Base-by-base conservation (phyloP, 2,888 invertebrate genomes). In the Osmoderma eremita region DNA sequence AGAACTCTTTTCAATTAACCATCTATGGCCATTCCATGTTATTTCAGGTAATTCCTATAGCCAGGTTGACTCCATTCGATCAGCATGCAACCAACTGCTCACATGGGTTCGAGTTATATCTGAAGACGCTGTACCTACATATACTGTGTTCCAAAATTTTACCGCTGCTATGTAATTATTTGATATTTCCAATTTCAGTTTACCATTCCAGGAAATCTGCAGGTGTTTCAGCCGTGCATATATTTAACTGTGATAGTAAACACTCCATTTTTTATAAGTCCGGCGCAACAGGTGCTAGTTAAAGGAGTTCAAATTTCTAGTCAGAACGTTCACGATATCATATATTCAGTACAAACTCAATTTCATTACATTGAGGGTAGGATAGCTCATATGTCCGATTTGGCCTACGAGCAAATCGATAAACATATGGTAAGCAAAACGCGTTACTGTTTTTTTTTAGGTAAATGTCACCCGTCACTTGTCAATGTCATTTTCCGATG, bases 221-320 rank as follows among this genome's bases (percentile, higher is more conserved):
- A 86, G 54, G 76, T 86, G 62, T 88, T 91, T 79, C 83, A 85
- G 69, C 92, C 92, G 53, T 86, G 88, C 73, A 85, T 93, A 67
- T 91, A 88, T 81, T 84, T 91, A 53, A 91, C 91, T 70, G 88
- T 93, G 74, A 88, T 92, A 78, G 91, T 89, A 4, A 91, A 92
- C 80, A 90, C 90, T 12, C 91, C 92, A 62, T 90, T 91, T 81
- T 87, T 90, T 74, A 86, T 87, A 70, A 89, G 87, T 74, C 87
- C 88, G 24, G 88, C 88, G 18, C 91, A 91, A 78, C 90, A 91
- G 85, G 90, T 91, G 58, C 80, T 91, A 73, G 86, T 89, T 30
- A 90, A 91, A 80, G 91, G 92, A 51, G 88, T 90, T 81, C 82
- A 87, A 69, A 82, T 91, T 63, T 88, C 87, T 48, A 78, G 80